Percentiles rank a stretch among this genome's conserved stretches.
Evolutionary conservation across 1,140 invertebrate species (phyloP).

Genomic region (Lutraria rhynchaena): DNA sequence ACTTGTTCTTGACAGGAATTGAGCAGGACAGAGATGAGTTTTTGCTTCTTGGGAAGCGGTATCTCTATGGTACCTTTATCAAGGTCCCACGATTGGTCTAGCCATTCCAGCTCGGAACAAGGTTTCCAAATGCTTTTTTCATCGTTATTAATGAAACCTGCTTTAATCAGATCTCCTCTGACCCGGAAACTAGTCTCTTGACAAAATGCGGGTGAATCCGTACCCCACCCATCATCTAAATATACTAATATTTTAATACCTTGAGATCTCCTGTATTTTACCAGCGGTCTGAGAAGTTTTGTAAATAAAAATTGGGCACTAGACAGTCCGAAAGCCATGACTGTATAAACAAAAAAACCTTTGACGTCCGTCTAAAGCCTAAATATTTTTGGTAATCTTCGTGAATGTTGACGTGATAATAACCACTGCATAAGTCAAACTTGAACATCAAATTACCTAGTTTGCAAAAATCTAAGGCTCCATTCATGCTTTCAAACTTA

Average conservation of each 20-base stretch:
- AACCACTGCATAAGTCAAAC: constrained; percentile 3
- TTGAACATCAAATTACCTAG: constrained; percentile 2
- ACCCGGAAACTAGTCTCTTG: neutral
- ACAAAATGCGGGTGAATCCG: neutral
- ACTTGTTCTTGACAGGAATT: neutral
- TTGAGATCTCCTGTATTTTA: neutral
- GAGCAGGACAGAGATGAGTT: neutral
- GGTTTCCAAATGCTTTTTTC: neutral
- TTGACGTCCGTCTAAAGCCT: neutral
- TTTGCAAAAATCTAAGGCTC: constrained; percentile 18
- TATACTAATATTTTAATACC: neutral
- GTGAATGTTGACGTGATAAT: constrained; percentile 16
- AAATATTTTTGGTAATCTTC: constrained; percentile 11
- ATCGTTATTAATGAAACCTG: neutral
- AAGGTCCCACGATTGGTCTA: neutral
- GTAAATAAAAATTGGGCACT: constrained; percentile 1
- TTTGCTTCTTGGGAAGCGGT: neutral
- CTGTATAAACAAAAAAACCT: constrained; percentile 13
- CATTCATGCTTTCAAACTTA: constrained; percentile 17
- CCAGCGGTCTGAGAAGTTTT: neutral
- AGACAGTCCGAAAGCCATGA: constrained; percentile 1
- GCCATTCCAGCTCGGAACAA: neutral
- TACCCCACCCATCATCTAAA: constrained; percentile 13
- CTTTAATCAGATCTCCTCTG: neutral
- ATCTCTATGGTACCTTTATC: neutral